Evolutionary conservation across 2,888 invertebrate species (phyloP).

Genomic region (Andrena trimmerana): DNA sequence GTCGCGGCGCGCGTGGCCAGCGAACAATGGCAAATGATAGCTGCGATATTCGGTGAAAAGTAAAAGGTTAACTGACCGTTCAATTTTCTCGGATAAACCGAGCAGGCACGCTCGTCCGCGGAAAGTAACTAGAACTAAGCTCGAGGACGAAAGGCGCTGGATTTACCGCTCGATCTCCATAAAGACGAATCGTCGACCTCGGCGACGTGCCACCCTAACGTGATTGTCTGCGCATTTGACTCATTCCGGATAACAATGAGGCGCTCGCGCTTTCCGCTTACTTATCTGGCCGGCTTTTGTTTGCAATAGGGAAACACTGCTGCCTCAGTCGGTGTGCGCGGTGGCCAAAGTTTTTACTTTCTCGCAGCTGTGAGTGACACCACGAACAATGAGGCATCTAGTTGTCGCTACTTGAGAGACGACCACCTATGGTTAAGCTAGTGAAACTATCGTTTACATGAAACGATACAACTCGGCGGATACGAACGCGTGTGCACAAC

Average conservation of each 20-base stretch:
- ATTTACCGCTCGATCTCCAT: not conserved
- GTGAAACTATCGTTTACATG: not conserved
- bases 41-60: conserved; percentile 27
- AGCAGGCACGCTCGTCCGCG: conserved; percentile 34
- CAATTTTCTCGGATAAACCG: conserved; percentile 5
- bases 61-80: conserved; percentile 30
- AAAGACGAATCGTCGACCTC: conserved; percentile 5
- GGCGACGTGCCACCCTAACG: conserved; percentile 7
- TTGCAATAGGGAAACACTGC: conserved; percentile 16
- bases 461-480: no score
- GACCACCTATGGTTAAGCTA: not conserved
- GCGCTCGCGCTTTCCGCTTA: conserved; percentile 56
- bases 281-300: conserved; percentile 62
- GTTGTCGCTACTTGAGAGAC: conserved; percentile 1
- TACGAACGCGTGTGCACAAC: not conserved
- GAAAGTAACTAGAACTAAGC: conserved; percentile 48
- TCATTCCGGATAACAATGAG: conserved; percentile 67
- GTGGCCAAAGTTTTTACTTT: conserved; percentile 6
- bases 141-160: conserved; percentile 7
- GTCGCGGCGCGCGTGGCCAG: not conserved
- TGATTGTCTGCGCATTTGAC: conserved; percentile 53
- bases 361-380: not conserved
- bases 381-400: conserved; percentile 24
- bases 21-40: not conserved
- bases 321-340: not conserved